phyloP scores from a whole-genome alignment of 1,140 invertebrate genomes.

The Polypedilum pembai region DNA sequence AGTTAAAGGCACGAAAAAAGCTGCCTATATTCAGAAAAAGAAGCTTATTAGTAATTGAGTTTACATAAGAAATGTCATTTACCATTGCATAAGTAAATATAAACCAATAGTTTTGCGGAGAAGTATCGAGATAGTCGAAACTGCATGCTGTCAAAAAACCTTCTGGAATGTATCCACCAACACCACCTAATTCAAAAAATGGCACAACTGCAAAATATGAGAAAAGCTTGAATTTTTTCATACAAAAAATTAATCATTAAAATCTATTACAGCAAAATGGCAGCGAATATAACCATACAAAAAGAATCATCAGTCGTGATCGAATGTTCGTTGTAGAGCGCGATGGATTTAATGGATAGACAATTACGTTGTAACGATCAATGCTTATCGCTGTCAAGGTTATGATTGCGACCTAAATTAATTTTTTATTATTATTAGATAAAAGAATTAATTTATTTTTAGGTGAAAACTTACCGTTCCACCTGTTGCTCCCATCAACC shows the following conservation, averaged over 20 bases:
- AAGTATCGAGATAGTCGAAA: slow-evolving; percentile 65
- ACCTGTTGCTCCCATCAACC: slow-evolving; percentile 61
- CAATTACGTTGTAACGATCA: slow-evolving; percentile 65
- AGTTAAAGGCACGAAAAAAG: slow-evolving; percentile 59
- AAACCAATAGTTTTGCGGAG: slow-evolving; percentile 49
- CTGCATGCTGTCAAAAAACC: slow-evolving; percentile 72
- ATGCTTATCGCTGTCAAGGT: slow-evolving; percentile 61
- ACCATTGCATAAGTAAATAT: slow-evolving; percentile 59
- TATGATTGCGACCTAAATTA: slow-evolving; percentile 47
- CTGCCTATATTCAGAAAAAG: slow-evolving; percentile 36
- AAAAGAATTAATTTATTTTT: not conserved
- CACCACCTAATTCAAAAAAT: slow-evolving; percentile 41
- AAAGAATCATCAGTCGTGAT: slow-evolving; percentile 53
- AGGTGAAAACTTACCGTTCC: slow-evolving; percentile 53
- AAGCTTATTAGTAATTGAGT: not conserved
- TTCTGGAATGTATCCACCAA: slow-evolving; percentile 67
- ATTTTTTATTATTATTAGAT: not conserved
- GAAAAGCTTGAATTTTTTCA: not conserved
- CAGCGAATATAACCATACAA: slow-evolving; percentile 59
- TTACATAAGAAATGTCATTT: not conserved
- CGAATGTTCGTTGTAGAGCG: slow-evolving; percentile 51
- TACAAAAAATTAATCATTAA: not conserved
- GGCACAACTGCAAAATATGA: not conserved
- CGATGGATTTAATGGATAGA: slow-evolving; percentile 57
- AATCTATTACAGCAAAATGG: slow-evolving; percentile 1